Evolutionary conservation across 2,113 vertebrate genomes (phyloP).

Genomic region (Calyptommatus sinebrachiatus): DNA sequence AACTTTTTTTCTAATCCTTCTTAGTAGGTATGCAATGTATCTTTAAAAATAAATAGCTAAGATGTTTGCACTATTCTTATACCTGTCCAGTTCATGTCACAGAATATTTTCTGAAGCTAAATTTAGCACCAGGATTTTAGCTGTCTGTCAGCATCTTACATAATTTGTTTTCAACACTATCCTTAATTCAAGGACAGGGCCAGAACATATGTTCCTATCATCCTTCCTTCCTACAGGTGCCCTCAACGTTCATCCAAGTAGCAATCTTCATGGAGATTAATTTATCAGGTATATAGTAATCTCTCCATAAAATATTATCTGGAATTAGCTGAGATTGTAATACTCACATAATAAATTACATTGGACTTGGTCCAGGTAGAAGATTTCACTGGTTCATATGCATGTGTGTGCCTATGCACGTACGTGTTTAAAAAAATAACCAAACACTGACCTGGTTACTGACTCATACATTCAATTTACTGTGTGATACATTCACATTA

Average conservation of each 20-base stretch:
- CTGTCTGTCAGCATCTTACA: conserved; percentile 65
- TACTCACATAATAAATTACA: conserved; percentile 54
- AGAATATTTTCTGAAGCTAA: conserved; percentile 59
- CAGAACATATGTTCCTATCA: conserved; percentile 59
- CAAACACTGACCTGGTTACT: conserved; percentile 18
- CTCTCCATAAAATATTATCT: conserved; percentile 50
- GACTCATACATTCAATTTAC: neutral
- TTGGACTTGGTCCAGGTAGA: conserved; percentile 49
- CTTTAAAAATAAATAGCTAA: neutral
- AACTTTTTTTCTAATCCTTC: neutral
- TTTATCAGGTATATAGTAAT: conserved; percentile 61
- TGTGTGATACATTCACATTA: neutral
- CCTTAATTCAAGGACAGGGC: conserved; percentile 64
- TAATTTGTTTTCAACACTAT: conserved; percentile 65
- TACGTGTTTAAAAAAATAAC: neutral
- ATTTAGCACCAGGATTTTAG: conserved; percentile 57
- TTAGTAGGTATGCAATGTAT: neutral
- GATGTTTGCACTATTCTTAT: neutral
- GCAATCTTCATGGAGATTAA: conserved; percentile 59
- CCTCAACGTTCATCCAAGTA: conserved; percentile 50
- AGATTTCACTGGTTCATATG: conserved; percentile 21
- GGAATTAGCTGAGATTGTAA: conserved; percentile 48
- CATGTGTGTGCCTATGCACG: neutral
- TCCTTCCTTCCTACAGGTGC: conserved; percentile 49
- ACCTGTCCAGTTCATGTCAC: conserved; percentile 6